Evolutionary conservation across 1,140 invertebrate genomes (phyloP).

Genomic region (Ceratosolen fusciceps): DNA sequence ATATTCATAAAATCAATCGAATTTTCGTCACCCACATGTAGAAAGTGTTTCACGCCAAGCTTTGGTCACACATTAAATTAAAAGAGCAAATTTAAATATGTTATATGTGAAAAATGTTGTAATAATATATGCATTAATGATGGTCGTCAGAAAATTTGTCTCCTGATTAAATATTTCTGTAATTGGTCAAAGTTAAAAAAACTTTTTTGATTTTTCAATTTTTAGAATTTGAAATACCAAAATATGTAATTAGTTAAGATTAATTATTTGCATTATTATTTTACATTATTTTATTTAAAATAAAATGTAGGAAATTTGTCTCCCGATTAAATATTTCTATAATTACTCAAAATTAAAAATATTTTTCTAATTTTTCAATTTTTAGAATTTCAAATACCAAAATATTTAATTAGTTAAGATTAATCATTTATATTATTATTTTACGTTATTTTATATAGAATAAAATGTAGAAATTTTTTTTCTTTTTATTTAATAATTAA

Average conservation of each 20-base stretch:
- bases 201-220: too few species aligned
- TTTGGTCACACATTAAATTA: conserved; percentile 26
- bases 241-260: too few species aligned
- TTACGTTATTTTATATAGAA: too few species aligned
- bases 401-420: too few species aligned
- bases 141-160: conserved; percentile 87
- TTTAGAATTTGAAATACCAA: too few species aligned
- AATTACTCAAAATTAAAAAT: too few species aligned
- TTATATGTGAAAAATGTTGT: conserved; percentile 39
- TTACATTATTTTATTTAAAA: too few species aligned
- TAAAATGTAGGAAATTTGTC: conserved; percentile 95
- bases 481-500: conserved; percentile 65
- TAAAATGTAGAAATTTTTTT: conserved; percentile 95
- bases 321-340: conserved; percentile 71
- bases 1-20: neutral
- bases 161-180: conserved; percentile 71
- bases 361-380: too few species aligned
- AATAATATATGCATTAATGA: conserved; percentile 25
- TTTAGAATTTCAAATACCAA: too few species aligned
- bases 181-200: too few species aligned
- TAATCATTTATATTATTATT: too few species aligned
- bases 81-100: conserved; percentile 42
- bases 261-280: too few species aligned
- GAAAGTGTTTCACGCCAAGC: conserved; percentile 1
- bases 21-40: conserved; percentile 70